Percentiles rank a stretch among this genome's conserved stretches.
These are phyloP conservation scores for Papilio polytes DNA, from an alignment of 1,140 invertebrate species.

Conservation along the genomic window DNA sequence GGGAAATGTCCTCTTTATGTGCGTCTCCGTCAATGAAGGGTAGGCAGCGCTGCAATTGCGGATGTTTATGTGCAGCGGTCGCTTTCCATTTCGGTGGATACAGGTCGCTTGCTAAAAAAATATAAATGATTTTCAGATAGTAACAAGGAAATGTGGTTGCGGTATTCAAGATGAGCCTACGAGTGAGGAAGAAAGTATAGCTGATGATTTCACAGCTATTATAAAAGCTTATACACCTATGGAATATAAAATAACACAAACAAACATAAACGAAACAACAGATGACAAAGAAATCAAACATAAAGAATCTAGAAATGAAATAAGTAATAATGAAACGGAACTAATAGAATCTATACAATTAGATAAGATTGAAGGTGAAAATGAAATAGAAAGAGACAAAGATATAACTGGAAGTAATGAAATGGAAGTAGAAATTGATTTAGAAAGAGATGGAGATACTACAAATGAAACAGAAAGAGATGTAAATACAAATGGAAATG, in stretches of 20 bases:
- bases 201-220: conserved; percentile 57
- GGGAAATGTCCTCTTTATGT: too few relatives aligned
- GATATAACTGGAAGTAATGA: neutral
- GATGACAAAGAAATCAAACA: neutral
- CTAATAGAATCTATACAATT: neutral
- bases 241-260: conserved; percentile 40
- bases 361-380: neutral
- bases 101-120: too few relatives aligned
- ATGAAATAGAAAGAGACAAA: neutral
- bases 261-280: neutral
- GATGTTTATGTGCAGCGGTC: too few relatives aligned
- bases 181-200: conserved; percentile 63
- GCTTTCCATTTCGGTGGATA: too few relatives aligned
- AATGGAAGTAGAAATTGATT: conserved; percentile 5
- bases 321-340: neutral
- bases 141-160: conserved; percentile 75
- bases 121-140: conserved; percentile 61
- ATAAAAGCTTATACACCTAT: conserved; percentile 67
- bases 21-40: too few relatives aligned
- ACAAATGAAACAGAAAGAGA: conserved; percentile 31
- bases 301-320: conserved; percentile 15
- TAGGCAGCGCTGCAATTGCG: too few relatives aligned
- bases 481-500: conserved; percentile 6
- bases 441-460: neutral
- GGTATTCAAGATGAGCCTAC: conserved; percentile 74